phyloP scores from a whole-genome alignment of 2,113 vertebrate genomes.

The Gavialis gangeticus region DNA sequence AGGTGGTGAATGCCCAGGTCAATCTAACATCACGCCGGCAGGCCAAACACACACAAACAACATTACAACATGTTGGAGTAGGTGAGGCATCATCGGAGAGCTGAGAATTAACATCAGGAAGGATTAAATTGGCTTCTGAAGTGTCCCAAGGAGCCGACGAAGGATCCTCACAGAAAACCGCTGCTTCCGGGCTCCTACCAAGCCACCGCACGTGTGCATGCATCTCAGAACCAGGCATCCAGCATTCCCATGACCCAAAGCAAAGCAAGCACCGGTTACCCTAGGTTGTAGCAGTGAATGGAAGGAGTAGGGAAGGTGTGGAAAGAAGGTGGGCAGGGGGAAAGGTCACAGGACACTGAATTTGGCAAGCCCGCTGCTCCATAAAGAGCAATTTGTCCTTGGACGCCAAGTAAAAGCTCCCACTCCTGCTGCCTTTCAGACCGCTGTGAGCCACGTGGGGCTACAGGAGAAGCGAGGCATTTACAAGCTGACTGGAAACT shows the following conservation, averaged over 20 bases:
- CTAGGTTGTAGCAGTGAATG: neutral
- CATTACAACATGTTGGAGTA: neutral
- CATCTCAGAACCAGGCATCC: constrained; percentile 31
- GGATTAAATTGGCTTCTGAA: neutral
- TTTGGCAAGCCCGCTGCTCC: neutral
- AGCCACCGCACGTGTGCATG: constrained; percentile 27
- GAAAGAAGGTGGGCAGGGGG: neutral
- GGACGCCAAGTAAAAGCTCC: neutral
- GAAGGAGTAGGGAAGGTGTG: neutral
- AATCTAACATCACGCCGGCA: constrained; percentile 8
- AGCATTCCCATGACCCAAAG: neutral
- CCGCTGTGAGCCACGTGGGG: neutral
- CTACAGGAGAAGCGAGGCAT: neutral
- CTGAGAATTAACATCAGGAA: neutral
- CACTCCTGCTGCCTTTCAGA: neutral
- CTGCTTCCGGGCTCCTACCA: constrained; percentile 11
- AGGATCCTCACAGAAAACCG: neutral
- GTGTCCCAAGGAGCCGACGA: neutral
- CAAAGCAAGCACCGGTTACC: neutral
- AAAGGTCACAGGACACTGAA: neutral
- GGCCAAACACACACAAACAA: neutral
- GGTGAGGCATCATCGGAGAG: neutral
- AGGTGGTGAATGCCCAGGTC: neutral
- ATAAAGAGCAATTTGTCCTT: neutral
- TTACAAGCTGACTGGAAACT: neutral